Evolutionary conservation across 2,888 invertebrate genomes (phyloP).

Genomic region (Griposia aprilina): DNA sequence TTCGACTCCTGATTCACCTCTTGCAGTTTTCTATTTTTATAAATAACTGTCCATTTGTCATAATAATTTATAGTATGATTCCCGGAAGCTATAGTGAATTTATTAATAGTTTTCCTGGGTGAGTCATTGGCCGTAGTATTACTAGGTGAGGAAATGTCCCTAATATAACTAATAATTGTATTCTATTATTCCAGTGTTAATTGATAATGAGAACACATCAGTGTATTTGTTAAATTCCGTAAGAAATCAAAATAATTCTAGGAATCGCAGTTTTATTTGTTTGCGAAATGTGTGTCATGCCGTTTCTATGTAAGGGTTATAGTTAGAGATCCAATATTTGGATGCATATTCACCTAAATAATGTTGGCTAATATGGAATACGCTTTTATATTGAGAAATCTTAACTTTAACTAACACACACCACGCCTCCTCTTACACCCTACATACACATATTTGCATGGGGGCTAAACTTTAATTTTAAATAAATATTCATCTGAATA

Average conservation of each 20-base stretch:
- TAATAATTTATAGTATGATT: constrained; percentile 32
- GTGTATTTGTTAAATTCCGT: constrained; percentile 14
- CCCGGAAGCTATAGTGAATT: constrained; percentile 39
- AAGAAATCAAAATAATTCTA: not conserved
- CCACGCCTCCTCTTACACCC: too few relatives aligned
- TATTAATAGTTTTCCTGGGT: constrained; percentile 38
- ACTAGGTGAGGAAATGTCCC: constrained; percentile 35
- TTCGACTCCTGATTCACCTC: constrained; percentile 37
- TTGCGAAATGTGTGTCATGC: not conserved
- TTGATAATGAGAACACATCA: constrained; percentile 3
- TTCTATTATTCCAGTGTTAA: constrained; percentile 20
- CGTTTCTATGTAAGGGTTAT: not conserved
- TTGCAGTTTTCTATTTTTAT: constrained; percentile 14
- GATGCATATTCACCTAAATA: too few relatives aligned
- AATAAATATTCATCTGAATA: too few relatives aligned
- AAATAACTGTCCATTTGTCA: constrained; percentile 40
- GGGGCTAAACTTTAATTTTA: too few relatives aligned
- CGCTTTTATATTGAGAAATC: too few relatives aligned
- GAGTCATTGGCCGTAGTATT: constrained; percentile 38
- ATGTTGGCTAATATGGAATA: too few relatives aligned
- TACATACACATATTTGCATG: too few relatives aligned
- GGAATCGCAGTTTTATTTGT: constrained; percentile 10
- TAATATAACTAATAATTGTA: constrained; percentile 27
- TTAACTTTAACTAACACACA: too few relatives aligned
- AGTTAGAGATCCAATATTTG: too few relatives aligned